A percentile compares a stretch with the other conserved stretches of the same genome.
Evolutionary conservation across 2,113 vertebrate genomes (phyloP).

Genomic region (Hydrochoerus hydrochaeris): DNA sequence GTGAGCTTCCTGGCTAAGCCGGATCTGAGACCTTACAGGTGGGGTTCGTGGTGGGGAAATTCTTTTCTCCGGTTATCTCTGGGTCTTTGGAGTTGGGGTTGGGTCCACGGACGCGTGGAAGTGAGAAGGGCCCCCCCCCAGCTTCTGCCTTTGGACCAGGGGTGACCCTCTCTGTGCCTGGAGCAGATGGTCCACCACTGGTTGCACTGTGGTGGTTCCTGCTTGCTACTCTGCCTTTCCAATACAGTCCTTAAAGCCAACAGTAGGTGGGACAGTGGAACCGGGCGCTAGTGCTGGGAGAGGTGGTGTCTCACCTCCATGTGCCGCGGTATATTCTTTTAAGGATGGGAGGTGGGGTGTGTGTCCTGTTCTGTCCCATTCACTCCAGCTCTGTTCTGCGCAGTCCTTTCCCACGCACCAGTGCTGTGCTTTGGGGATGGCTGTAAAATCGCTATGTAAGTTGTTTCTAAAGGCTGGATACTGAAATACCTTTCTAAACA

Average conservation of each 20-base stretch:
- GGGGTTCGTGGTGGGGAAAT: background rate
- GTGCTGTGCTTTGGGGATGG: constrained; percentile 49
- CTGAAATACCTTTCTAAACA: constrained; percentile 84
- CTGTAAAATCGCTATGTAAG: constrained; percentile 69
- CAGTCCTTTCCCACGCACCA: background rate
- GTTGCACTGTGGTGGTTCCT: background rate
- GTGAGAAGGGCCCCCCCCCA: background rate
- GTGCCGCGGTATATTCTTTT: background rate
- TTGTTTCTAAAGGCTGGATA: constrained; percentile 77
- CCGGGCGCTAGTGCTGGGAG: background rate
- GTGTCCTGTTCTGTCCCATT: background rate
- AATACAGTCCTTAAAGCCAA: background rate
- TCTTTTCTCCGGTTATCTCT: background rate
- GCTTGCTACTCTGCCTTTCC: background rate
- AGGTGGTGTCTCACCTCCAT: background rate
- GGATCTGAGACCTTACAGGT: constrained; percentile 25
- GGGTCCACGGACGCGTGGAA: background rate
- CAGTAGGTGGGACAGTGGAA: background rate
- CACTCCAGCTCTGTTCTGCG: background rate
- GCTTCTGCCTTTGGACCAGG: background rate
- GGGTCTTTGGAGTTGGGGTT: background rate
- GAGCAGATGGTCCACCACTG: background rate
- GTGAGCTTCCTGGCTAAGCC: background rate
- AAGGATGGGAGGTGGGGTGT: background rate
- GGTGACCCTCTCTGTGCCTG: background rate